Percentiles rank a stretch among this genome's conserved stretches.
Conservation (phyloP, 2,888 invertebrate genomes). For the Xestia sexstrigata region DNA sequence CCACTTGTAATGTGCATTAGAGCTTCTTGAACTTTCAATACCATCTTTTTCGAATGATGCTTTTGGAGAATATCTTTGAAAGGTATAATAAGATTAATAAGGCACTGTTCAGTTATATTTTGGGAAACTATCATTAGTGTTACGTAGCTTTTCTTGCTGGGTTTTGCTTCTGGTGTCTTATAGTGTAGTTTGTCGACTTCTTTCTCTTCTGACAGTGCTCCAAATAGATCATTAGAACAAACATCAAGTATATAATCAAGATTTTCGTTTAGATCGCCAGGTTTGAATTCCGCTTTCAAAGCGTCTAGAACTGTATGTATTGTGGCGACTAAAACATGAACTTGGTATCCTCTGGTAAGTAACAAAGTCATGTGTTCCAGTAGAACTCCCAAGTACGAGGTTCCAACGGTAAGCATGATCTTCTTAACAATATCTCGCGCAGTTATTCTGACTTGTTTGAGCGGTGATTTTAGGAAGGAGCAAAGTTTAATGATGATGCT, state of each 20-base stretch:
- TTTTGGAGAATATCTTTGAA: conserved; percentile 95
- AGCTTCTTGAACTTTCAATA: conserved; percentile 95
- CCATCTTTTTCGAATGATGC: conserved; percentile 95
- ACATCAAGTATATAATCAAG: conserved; percentile 95
- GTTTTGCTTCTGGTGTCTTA: conserved; percentile 95
- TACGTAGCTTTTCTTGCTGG: conserved; percentile 96
- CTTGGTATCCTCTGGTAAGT: conserved; percentile 97
- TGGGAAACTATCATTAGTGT: conserved; percentile 95
- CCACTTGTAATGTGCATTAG: conserved; percentile 95
- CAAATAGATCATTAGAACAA: conserved; percentile 97
- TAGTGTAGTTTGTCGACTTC: conserved; percentile 95
- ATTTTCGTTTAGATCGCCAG: conserved; percentile 95
- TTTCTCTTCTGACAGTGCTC: conserved; percentile 97
- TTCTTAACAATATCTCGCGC: conserved; percentile 98
- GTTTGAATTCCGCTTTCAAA: conserved; percentile 92
- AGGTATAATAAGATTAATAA: conserved; percentile 95
- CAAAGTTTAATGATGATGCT: conserved; percentile 97
- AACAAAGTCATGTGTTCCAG: conserved; percentile 95
- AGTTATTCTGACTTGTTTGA: conserved; percentile 95
- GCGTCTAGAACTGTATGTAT: conserved; percentile 95
- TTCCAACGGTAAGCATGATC: conserved; percentile 96
- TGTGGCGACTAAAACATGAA: conserved; percentile 97
- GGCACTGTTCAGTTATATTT: conserved; percentile 94
- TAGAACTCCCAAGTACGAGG: conserved; percentile 94
- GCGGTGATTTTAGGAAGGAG: conserved; percentile 96